Conservation (phyloP, 1,140 invertebrate genomes). For the Diorhabda elongata region DNA sequence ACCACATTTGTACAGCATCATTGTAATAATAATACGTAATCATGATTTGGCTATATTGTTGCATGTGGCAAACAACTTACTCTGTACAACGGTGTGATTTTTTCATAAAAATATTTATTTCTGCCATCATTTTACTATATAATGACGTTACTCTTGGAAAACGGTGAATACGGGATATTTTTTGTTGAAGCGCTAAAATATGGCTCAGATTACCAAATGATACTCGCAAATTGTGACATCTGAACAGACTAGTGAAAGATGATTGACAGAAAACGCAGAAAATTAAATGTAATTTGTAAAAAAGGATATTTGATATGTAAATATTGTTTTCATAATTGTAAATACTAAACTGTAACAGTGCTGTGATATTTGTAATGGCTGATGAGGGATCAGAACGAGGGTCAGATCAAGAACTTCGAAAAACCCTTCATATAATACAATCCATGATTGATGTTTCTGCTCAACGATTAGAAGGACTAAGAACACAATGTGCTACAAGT, state of each 20-base stretch:
- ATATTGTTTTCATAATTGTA: slow-evolving; percentile 28
- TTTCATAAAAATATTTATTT: too few species aligned
- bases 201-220: not conserved
- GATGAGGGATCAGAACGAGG: slow-evolving; percentile 50
- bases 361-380: slow-evolving; percentile 43
- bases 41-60: too few species aligned
- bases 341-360: slow-evolving; percentile 26
- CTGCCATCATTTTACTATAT: too few species aligned
- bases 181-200: too few species aligned
- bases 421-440: slow-evolving; percentile 65
- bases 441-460: slow-evolving; percentile 94
- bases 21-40: too few species aligned
- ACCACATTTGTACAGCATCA: too few species aligned
- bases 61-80: too few species aligned
- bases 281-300: slow-evolving; percentile 5
- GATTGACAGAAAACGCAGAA: slow-evolving; percentile 4
- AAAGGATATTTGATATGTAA: slow-evolving; percentile 32
- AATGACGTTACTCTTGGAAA: too few species aligned
- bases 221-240: not conserved
- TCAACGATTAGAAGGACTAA: slow-evolving; percentile 82
- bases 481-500: slow-evolving; percentile 87
- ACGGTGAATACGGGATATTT: too few species aligned
- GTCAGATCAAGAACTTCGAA: slow-evolving; percentile 53
- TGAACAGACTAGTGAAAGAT: not conserved
- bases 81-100: too few species aligned